These are phyloP conservation scores for Threskiornis aethiopicus DNA, from an alignment of 2,797 vertebrate species.

Conservation along the genomic window DNA sequence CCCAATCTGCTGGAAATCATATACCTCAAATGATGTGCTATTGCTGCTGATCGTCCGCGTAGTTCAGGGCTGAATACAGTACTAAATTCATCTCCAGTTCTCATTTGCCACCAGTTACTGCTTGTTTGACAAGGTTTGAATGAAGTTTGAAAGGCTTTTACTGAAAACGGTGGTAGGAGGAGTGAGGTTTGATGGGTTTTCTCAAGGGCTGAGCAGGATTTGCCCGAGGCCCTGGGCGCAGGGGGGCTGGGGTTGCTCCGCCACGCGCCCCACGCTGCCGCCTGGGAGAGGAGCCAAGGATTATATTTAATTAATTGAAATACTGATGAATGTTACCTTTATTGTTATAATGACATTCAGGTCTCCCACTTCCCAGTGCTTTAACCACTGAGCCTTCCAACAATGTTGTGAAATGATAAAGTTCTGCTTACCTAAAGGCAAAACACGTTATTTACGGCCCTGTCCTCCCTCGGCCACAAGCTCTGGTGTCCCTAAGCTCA, in stretches of 20 bases:
- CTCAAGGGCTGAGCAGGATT: background rate
- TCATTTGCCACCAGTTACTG: background rate
- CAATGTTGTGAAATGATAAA: background rate
- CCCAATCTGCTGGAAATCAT: conserved; percentile 43
- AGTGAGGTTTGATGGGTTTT: background rate
- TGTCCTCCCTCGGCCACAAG: background rate
- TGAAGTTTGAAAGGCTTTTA: conserved; percentile 12
- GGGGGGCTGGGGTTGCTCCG: background rate
- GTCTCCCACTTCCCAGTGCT: background rate
- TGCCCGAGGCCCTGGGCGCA: fast-evolving
- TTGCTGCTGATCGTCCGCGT: background rate
- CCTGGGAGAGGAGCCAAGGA: background rate
- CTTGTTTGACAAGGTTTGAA: background rate
- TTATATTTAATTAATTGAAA: background rate
- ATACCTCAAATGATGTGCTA: background rate
- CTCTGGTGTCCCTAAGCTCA: background rate
- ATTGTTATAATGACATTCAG: background rate
- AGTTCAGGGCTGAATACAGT: conserved; percentile 3
- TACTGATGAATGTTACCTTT: background rate
- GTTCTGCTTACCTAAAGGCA: background rate
- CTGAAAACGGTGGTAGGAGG: background rate
- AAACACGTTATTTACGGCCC: background rate
- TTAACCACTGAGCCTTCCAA: background rate
- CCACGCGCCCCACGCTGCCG: fast-evolving
- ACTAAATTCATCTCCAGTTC: background rate